Evolutionary conservation across 2,888 invertebrate species (phyloP).

Genomic region (Oegoconia quadripuncta): DNA sequence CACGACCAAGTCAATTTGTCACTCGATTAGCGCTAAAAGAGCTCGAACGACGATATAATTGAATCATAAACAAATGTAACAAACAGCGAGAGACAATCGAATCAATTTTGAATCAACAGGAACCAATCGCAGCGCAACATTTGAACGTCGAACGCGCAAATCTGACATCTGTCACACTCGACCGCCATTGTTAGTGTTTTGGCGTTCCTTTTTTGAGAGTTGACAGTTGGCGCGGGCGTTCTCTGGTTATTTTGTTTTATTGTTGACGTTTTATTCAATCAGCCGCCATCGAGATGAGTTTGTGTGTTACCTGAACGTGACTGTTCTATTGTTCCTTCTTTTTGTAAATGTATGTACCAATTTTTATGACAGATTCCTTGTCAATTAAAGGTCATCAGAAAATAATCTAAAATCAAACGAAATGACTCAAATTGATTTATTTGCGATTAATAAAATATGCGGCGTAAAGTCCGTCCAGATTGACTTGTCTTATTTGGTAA

Average conservation of each 20-base stretch:
- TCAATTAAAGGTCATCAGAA: too few relatives aligned
- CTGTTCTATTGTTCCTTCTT: too few relatives aligned
- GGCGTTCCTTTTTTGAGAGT: slow-evolving; percentile 57
- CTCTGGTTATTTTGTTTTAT: slow-evolving; percentile 43
- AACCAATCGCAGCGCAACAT: slow-evolving; percentile 39
- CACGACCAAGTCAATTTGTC: slow-evolving; percentile 50
- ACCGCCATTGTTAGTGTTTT: slow-evolving; percentile 50
- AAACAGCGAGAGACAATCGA: slow-evolving; percentile 42
- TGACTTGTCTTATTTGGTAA: too few relatives aligned
- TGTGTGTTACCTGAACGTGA: background rate
- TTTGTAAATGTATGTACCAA: too few relatives aligned
- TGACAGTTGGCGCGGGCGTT: slow-evolving; percentile 63
- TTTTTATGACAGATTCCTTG: too few relatives aligned
- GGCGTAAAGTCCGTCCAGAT: too few relatives aligned
- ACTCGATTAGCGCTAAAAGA: slow-evolving; percentile 59
- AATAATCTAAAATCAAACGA: too few relatives aligned
- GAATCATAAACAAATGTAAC: slow-evolving; percentile 54
- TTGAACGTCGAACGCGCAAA: slow-evolving; percentile 44
- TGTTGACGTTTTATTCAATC: slow-evolving; percentile 51
- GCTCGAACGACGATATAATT: slow-evolving; percentile 46
- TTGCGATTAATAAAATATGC: too few relatives aligned
- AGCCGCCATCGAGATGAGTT: slow-evolving; percentile 21
- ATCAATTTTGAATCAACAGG: slow-evolving; percentile 47
- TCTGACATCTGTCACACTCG: slow-evolving; percentile 72
- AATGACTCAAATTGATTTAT: too few relatives aligned